These are phyloP conservation scores for Agelas oroides DNA, from an alignment of 37 sponge, comb jelly and placozoan species.

Conservation along the genomic window DNA sequence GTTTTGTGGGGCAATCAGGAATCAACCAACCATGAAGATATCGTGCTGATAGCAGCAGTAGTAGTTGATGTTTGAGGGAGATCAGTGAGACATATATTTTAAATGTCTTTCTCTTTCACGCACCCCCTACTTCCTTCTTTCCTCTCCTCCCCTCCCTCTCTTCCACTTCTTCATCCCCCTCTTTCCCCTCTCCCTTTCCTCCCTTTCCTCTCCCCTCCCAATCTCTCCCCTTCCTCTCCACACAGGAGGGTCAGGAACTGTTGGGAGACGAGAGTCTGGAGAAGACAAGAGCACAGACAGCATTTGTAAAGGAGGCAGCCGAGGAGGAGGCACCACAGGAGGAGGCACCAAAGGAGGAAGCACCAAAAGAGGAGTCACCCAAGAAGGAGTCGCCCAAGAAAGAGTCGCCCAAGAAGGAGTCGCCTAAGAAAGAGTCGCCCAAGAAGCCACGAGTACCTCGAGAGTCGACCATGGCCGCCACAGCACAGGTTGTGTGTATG, in stretches of 20 bases:
- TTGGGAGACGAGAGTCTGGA: conserved; percentile 41
- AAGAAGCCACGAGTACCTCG: conserved; percentile 42
- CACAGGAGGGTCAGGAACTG: conserved; percentile 55
- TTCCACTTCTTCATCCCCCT: no score
- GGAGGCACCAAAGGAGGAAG: conserved; percentile 19
- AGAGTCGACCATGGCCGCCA: conserved; percentile 74
- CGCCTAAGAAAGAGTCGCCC: conserved; percentile 1
- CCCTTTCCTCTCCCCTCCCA: no score
- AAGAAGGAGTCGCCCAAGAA: conserved; percentile 20
- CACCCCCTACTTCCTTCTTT: no score
- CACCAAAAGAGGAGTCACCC: not conserved
- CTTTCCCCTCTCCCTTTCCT: no score
- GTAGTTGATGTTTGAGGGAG: no score
- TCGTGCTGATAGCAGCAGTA: no score
- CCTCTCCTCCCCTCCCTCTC: no score
- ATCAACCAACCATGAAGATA: no score
- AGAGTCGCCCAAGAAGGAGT: conserved; percentile 39
- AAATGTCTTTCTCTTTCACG: no score
- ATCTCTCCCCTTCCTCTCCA: no score
- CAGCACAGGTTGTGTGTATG: conserved; percentile 70
- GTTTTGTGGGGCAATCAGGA: no score
- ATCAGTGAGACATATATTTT: no score
- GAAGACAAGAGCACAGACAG: conserved; percentile 56
- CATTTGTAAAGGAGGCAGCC: not conserved
- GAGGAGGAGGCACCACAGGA: conserved; percentile 2